Conservation (phyloP, 2,888 invertebrate genomes). For the Lithosia quadra region DNA sequence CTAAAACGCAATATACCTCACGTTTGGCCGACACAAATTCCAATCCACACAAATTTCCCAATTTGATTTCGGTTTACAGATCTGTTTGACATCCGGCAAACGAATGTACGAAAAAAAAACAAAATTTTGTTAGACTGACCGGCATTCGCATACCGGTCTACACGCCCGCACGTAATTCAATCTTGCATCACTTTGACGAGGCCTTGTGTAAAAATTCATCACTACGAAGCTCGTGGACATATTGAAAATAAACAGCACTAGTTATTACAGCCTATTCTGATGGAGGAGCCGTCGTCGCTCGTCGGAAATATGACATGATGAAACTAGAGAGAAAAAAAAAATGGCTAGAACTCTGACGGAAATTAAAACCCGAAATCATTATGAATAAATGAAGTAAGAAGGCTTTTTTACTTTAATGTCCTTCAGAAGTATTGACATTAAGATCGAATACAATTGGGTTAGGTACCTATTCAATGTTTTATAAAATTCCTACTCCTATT, state of each 20-base stretch:
- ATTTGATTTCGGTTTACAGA: slow-evolving; percentile 77
- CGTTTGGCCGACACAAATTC: slow-evolving; percentile 61
- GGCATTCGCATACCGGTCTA: slow-evolving; percentile 57
- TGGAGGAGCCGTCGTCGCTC: neutral
- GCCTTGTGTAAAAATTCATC: slow-evolving; percentile 64
- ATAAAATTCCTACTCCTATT: too few species aligned
- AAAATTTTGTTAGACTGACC: slow-evolving; percentile 60
- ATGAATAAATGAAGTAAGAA: neutral
- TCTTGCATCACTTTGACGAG: slow-evolving; percentile 78
- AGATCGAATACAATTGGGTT: neutral
- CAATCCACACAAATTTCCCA: slow-evolving; percentile 67
- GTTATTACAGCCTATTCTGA: neutral
- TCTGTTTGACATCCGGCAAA: slow-evolving; percentile 79
- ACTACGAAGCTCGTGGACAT: slow-evolving; percentile 43
- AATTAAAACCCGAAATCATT: neutral
- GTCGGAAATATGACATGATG: neutral
- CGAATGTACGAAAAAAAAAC: slow-evolving; percentile 68
- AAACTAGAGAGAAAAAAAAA: too few species aligned
- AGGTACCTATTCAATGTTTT: too few species aligned
- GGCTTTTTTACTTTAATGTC: neutral
- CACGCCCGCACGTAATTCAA: slow-evolving; percentile 75
- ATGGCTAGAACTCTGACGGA: neutral
- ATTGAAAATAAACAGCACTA: slow-evolving; percentile 50
- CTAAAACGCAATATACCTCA: slow-evolving; percentile 42
- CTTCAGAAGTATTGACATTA: neutral